These are phyloP conservation scores for Cephus spinipes DNA, from an alignment of 2,888 invertebrate species.

Conservation along the genomic window DNA sequence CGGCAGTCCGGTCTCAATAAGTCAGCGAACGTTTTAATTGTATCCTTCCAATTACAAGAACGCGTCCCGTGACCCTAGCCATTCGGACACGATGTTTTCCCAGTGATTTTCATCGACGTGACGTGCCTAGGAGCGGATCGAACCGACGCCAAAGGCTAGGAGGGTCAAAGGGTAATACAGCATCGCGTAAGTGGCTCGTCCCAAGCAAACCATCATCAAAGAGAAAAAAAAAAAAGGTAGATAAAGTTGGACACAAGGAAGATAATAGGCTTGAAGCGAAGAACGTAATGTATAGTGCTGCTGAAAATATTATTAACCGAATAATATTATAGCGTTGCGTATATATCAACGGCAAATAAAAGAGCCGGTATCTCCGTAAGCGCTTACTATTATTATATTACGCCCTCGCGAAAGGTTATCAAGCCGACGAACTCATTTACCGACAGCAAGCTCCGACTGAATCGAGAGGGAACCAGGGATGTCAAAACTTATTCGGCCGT, in stretches of 20 bases:
- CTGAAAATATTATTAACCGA: not conserved
- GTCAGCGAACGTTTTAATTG: not conserved
- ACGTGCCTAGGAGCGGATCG: not conserved
- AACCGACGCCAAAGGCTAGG: not conserved
- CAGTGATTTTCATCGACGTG: not conserved
- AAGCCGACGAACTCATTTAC: constrained; percentile 36
- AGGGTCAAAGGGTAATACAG: not conserved
- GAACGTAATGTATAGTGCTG: not conserved
- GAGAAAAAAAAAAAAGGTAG: not conserved
- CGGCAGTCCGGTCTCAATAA: not conserved
- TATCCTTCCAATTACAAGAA: not conserved
- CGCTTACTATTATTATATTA: constrained; percentile 2
- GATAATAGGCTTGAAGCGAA: not conserved
- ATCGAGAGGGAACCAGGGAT: not conserved
- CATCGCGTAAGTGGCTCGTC: not conserved
- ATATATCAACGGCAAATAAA: not conserved
- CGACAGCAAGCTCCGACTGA: constrained; percentile 28
- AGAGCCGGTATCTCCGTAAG: not conserved
- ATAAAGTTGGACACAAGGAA: not conserved
- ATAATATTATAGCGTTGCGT: not conserved
- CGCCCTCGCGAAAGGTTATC: constrained; percentile 29
- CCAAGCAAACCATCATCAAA: not conserved
- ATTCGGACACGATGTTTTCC: not conserved
- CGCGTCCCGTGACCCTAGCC: not conserved
- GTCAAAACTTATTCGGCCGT: not conserved